Percentiles rank a stretch among this genome's conserved stretches.
Conservation (phyloP, 2,888 invertebrate genomes). For the Erebia epiphron region DNA sequence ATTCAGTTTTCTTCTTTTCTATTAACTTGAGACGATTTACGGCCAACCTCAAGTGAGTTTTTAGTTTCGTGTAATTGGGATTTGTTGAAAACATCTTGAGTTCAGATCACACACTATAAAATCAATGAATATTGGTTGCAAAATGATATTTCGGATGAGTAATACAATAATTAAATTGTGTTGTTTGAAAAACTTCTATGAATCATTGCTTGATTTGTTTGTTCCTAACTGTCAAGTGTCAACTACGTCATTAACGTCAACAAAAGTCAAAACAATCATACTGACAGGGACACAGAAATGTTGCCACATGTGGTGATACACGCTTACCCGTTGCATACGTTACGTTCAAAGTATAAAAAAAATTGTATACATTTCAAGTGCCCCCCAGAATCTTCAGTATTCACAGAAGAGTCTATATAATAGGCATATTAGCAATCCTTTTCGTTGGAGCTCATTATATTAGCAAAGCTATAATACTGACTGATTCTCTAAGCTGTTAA, state of each 20-base stretch:
- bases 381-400: too few relatives aligned
- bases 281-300: too few relatives aligned
- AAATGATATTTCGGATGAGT: not conserved
- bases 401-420: too few relatives aligned
- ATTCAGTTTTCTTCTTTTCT: slow-evolving; percentile 98
- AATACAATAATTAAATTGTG: slow-evolving; percentile 2
- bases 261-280: too few relatives aligned
- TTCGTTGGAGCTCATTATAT: too few relatives aligned
- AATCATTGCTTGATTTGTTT: not conserved
- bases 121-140: not conserved
- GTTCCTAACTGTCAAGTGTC: not conserved
- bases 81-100: slow-evolving; percentile 93
- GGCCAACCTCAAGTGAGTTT: slow-evolving; percentile 96
- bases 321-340: too few relatives aligned
- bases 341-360: too few relatives aligned
- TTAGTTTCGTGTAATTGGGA: slow-evolving; percentile 97
- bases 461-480: too few relatives aligned
- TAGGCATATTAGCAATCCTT: too few relatives aligned
- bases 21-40: slow-evolving; percentile 96
- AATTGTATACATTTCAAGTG: too few relatives aligned
- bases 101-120: slow-evolving; percentile 14
- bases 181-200: slow-evolving; percentile 12
- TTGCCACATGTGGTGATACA: too few relatives aligned
- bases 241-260: not conserved
- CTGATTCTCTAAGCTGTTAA: too few relatives aligned